A percentile compares a stretch with the other conserved stretches of the same genome.
Conservation (phyloP, 2,113 vertebrate species). For the Brachionichthys hirsutus region DNA sequence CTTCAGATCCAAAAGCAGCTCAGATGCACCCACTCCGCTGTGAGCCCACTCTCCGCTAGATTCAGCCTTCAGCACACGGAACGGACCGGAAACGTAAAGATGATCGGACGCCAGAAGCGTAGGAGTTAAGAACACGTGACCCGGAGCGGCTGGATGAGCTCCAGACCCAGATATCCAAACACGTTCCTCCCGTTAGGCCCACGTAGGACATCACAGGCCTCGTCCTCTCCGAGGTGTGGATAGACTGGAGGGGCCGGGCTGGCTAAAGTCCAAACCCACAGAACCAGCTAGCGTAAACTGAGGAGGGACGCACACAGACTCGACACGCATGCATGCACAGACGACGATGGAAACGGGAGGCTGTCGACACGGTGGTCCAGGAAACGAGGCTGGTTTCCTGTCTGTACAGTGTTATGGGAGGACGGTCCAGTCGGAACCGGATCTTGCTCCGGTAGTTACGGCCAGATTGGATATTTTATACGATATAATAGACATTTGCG, state of each 20-base stretch:
- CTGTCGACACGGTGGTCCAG: constrained; percentile 26
- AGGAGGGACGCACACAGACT: constrained; percentile 6
- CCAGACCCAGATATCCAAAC: constrained; percentile 45
- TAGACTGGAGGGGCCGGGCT: constrained; percentile 15
- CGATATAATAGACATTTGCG: too few relatives aligned
- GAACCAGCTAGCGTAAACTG: constrained; percentile 24
- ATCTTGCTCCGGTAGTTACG: background rate
- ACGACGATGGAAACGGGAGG: constrained; percentile 13
- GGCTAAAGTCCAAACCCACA: constrained; percentile 29
- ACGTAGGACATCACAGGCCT: constrained; percentile 12
- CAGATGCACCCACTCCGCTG: constrained; percentile 13
- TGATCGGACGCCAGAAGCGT: constrained; percentile 28
- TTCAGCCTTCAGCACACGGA: constrained; percentile 30
- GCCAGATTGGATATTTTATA: too few relatives aligned
- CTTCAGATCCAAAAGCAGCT: constrained; percentile 49
- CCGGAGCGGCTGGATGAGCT: constrained; percentile 29
- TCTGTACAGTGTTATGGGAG: background rate
- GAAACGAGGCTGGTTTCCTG: background rate
- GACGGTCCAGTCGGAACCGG: background rate
- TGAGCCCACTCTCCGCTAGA: background rate
- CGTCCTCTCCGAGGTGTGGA: constrained; percentile 3
- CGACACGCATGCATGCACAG: constrained; percentile 15
- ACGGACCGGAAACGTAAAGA: constrained; percentile 11
- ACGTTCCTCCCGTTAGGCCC: constrained; percentile 32
- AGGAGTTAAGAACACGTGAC: constrained; percentile 9